Evolutionary conservation across 2,113 vertebrate species (phyloP), one percentile per base, ranked within the genome.

Genomic region (Asarcornis scutulata): DNA sequence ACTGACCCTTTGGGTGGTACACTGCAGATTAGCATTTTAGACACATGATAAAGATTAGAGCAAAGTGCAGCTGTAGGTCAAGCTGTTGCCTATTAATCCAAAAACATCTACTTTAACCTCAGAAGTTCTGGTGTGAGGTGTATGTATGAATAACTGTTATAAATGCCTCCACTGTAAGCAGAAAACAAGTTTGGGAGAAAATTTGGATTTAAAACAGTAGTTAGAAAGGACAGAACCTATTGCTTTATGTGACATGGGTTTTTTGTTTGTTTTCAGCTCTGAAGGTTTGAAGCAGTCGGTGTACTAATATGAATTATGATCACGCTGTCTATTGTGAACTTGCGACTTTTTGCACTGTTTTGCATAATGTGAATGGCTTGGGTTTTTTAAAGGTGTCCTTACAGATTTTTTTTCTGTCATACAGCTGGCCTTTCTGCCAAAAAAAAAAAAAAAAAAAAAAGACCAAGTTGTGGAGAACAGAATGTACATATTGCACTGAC

Each of bases 141-240:
- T 7, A 25, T 4, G 3, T 55, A 15, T 0, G 2, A 59, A n/a
- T 27, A 46, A 32, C 46, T 17, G 6, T 34, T 78, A 36, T 1
- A 0, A 74, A 10, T 67, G n/a, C 18, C 17, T 79, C 55, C 32
- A 4, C 42, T 42, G 58, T 42, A 50, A 83, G 53, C 44, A 79
- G 46, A 88, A 88, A 34, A 6, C 29, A 22, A 50, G 32, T 27
- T 36, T 68, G 27, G 36, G 42, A 64, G 36, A n/a, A 38, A 89
- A 53, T 38, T 14, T 22, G 22, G 7, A n/a, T 68, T 73, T 67
- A 36, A 15, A 56, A 22, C 6, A 31, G 21, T 36, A 56, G 8
- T 63, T 84, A 22, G 44, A 38, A 62, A 34, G 48, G 42, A 32
- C 27, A 68, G 48, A 48, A 68, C n/a, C 44, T 27, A 27, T 67